Evolutionary conservation across 2,888 invertebrate genomes (phyloP).

Genomic region (Margaritifera margaritifera): DNA sequence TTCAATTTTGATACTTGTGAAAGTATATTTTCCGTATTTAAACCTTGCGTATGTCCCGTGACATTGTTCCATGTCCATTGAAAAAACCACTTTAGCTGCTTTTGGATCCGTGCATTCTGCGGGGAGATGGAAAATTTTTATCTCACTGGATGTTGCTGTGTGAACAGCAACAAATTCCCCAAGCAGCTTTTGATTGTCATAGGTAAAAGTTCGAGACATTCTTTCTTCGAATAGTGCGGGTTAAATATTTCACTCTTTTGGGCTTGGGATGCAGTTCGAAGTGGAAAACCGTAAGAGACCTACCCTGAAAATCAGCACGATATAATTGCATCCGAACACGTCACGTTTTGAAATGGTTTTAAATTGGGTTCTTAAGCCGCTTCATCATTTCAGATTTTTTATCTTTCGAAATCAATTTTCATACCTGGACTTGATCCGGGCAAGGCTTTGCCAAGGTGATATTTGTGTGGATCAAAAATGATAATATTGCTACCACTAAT

Average conservation of each 20-base stretch:
- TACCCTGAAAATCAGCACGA: constrained; percentile 45
- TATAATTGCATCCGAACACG: constrained; percentile 51
- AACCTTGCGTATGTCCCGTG: too few species aligned
- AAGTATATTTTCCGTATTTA: too few species aligned
- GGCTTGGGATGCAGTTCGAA: constrained; percentile 61
- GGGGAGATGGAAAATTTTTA: constrained; percentile 58
- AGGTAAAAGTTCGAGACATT: constrained; percentile 54
- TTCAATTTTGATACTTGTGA: too few species aligned
- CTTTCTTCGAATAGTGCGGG: constrained; percentile 44
- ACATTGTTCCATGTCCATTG: constrained; percentile 6
- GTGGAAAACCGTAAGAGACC: constrained; percentile 69
- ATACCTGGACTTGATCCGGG: constrained; percentile 39
- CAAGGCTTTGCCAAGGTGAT: constrained; percentile 50
- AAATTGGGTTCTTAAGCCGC: constrained; percentile 52
- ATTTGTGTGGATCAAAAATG: constrained; percentile 69
- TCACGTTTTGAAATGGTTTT: constrained; percentile 51
- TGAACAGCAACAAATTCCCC: constrained; percentile 66
- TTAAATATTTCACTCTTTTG: constrained; percentile 56
- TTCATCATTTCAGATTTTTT: constrained; percentile 31
- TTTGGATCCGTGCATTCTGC: constrained; percentile 8
- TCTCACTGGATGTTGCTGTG: constrained; percentile 63
- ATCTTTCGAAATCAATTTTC: constrained; percentile 40
- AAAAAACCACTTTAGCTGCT: constrained; percentile 4
- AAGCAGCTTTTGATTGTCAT: constrained; percentile 53
- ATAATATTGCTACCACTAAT: constrained; percentile 62